Conservation (phyloP, 2,888 invertebrate species). For the Cordylochernes scorpioides region DNA sequence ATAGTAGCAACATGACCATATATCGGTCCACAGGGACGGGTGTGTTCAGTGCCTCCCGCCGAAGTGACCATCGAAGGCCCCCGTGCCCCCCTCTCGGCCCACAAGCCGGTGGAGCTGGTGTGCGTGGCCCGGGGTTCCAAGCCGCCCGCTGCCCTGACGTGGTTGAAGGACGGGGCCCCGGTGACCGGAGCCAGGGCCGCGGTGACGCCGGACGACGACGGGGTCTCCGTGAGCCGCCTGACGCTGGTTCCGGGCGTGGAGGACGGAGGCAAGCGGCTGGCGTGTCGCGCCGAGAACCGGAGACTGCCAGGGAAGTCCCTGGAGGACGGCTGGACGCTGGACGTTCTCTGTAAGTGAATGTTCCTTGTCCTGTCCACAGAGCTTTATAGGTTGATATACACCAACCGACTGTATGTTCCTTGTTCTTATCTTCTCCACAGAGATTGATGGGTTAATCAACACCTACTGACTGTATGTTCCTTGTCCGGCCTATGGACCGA, state of each 20-base stretch:
- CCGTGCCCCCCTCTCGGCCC: conserved; percentile 11
- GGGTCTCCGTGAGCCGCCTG: conserved; percentile 13
- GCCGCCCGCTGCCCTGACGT: conserved; percentile 13
- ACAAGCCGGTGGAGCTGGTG: conserved; percentile 11
- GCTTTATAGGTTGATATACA: too few relatives aligned
- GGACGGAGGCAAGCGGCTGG: conserved; percentile 16
- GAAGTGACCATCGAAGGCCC: conserved; percentile 8
- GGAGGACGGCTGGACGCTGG: conserved; percentile 16
- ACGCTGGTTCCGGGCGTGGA: conserved; percentile 15
- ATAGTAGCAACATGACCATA: too few relatives aligned
- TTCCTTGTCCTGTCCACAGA: too few relatives aligned
- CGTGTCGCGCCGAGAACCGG: conserved; percentile 16
- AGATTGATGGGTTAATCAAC: too few relatives aligned
- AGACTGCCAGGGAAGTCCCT: conserved; percentile 15
- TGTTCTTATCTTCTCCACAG: too few relatives aligned
- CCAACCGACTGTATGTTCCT: too few relatives aligned
- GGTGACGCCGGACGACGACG: conserved; percentile 6
- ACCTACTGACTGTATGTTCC: too few relatives aligned
- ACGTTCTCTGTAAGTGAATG: conserved; percentile 16
- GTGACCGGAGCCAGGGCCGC: conserved; percentile 27
- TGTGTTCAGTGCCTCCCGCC: conserved; percentile 33
- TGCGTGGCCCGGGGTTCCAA: conserved; percentile 13
- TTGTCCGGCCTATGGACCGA: too few relatives aligned
- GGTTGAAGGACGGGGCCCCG: conserved; percentile 44
- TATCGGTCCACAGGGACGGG: too few relatives aligned